Percentiles rank a stretch among this genome's conserved stretches.
phyloP scores from a whole-genome alignment of 2,113 vertebrate genomes.

The Lynx canadensis region DNA sequence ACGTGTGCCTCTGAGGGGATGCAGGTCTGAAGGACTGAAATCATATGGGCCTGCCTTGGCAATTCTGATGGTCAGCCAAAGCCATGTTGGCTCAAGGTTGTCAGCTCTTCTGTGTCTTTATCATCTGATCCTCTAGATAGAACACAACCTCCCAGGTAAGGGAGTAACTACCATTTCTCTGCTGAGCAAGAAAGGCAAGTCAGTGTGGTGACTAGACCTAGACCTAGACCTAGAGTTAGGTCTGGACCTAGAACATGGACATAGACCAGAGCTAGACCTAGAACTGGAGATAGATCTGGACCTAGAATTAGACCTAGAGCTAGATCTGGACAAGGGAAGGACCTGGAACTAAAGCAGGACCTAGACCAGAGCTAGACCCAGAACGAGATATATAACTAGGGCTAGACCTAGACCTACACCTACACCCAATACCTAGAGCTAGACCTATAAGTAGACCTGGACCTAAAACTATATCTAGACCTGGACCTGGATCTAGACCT shows the following conservation, averaged over 20 bases:
- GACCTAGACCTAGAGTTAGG: background rate
- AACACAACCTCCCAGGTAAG: background rate
- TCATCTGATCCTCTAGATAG: background rate
- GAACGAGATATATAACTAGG: background rate
- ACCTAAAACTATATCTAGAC: background rate
- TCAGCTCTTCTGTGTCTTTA: background rate
- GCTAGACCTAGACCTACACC: rapidly evolving
- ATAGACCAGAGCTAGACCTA: background rate
- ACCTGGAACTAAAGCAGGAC: background rate
- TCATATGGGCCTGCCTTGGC: background rate
- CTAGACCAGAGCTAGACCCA: background rate
- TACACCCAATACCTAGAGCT: background rate
- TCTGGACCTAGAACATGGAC: background rate
- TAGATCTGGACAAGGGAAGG: background rate
- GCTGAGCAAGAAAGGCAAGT: background rate
- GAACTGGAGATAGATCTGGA: background rate
- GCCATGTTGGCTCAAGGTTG: background rate
- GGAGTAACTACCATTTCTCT: background rate
- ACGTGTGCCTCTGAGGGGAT: rapidly evolving
- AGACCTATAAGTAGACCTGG: rapidly evolving
- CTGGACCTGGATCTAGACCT: background rate
- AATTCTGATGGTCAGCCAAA: background rate
- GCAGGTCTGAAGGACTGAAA: background rate
- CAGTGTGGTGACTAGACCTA: background rate
- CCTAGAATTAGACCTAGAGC: background rate